Evolutionary conservation across 2,113 vertebrate species (phyloP).

Genomic region (Chiloscyllium plagiosum): DNA sequence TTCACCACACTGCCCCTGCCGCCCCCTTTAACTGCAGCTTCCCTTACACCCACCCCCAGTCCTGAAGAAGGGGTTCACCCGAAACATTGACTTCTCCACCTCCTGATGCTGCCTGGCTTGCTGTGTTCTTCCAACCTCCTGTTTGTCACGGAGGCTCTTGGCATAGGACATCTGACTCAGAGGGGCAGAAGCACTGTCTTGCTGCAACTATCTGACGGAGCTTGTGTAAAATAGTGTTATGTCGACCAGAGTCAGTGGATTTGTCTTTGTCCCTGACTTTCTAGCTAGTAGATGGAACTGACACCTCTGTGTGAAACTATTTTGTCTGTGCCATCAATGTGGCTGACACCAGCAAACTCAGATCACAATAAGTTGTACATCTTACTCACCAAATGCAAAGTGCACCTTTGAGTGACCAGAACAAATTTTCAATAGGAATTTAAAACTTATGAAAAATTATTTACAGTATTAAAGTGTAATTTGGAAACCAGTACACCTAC

Average conservation of each 20-base stretch:
- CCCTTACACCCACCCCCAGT: too few relatives aligned
- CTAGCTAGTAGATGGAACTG: neutral
- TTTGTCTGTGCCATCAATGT: neutral
- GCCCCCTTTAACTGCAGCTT: too few relatives aligned
- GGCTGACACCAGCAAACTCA: neutral
- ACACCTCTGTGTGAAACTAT: neutral
- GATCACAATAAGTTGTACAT: neutral
- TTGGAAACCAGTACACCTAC: neutral
- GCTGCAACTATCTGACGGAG: neutral
- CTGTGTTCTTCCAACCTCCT: too few relatives aligned
- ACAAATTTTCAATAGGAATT: neutral
- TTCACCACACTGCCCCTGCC: too few relatives aligned
- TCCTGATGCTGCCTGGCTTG: too few relatives aligned
- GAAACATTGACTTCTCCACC: too few relatives aligned
- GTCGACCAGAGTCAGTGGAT: too few relatives aligned
- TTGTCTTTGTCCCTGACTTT: neutral
- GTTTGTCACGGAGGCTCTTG: rapidly evolving
- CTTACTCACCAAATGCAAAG: neutral
- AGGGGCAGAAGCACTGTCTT: neutral
- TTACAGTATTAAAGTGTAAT: neutral
- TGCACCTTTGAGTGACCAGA: neutral
- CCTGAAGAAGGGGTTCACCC: too few relatives aligned
- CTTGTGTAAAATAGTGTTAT: too few relatives aligned
- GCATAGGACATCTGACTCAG: too few relatives aligned
- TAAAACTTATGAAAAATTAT: neutral